Base-by-base conservation (phyloP, 2,888 invertebrate genomes). In the Spodoptera exigua region DNA sequence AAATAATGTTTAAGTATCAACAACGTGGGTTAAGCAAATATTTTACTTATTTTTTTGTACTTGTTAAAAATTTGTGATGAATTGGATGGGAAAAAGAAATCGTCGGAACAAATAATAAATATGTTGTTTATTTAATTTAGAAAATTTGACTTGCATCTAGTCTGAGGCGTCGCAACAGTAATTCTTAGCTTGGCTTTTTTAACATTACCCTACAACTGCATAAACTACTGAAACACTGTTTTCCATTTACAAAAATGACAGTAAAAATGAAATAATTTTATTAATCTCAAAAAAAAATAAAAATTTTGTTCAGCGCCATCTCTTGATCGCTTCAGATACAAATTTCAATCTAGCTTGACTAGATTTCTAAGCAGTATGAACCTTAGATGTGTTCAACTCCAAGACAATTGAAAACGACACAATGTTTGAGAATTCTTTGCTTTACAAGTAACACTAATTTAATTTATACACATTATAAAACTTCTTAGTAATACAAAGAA, bases 1-100 rank as follows among this genome's bases (percentile, higher is more conserved):
- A 92, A 91, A 86, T 83, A 83, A 69, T 80, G 71, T 79, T 85
- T 77, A 76, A 76, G 74, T 62, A 61, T 60, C 64, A 72, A 48
- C 76, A 72, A 79, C 78, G 81, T 81, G 74, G 36, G 49, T 66
- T 78, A 63, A 68, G 78, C 60, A 76, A 76, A 82, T 59, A 68
- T 62, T 44, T 61, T 47, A 48, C 2, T 10, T n/a, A 16, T 34
- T 52, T 41, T 51, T 41, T 55, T 63, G 49, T 32, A 10, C 2
- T 5, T 27, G 10, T 14, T 32, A 43, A 53, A 32, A 37, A 11
- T 16, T 39, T 21, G 16, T 41, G 45, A 60, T 40, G 49, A 37
- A 54, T 70, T 47, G 37, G 7, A 7, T 62, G 35, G 53, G 14
- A 52, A 16, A 41, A 27, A 41, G 17, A 21, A 32, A 21, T 21